These are phyloP conservation scores for Telenomus remus DNA, from an alignment of 1,140 invertebrate genomes.

Conservation along the genomic window DNA sequence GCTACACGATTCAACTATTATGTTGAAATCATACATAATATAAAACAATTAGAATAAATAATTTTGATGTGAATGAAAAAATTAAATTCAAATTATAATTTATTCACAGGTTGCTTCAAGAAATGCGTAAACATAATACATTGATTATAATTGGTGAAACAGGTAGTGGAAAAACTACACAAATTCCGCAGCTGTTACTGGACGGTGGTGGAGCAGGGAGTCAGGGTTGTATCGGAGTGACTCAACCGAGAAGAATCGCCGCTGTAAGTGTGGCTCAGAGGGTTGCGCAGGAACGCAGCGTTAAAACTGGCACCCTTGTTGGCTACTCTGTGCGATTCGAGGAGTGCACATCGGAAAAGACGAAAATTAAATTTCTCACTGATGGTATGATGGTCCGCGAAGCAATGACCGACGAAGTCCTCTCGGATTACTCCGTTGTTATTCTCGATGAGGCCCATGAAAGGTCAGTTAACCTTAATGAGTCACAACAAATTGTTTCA, in stretches of 20 bases:
- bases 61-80: not conserved
- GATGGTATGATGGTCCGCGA: conserved; percentile 97
- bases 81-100: no score
- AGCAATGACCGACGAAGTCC: conserved; percentile 83
- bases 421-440: conserved; percentile 87
- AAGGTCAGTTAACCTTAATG: conserved; percentile 37
- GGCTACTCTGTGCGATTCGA: conserved; percentile 97
- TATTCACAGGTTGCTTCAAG: conserved; percentile 75
- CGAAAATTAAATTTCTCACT: conserved; percentile 92
- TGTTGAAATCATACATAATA: no score
- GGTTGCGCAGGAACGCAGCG: conserved; percentile 87
- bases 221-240: conserved; percentile 83
- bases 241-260: conserved; percentile 93
- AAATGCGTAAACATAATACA: conserved; percentile 77
- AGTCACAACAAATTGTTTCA: no score
- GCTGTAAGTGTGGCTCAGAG: conserved; percentile 92
- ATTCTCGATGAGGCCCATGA: conserved; percentile 99
- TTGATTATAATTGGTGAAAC: conserved; percentile 92
- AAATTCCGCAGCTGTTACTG: conserved; percentile 85
- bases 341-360: conserved; percentile 84
- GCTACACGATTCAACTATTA: conserved; percentile 7
- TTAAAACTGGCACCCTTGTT: conserved; percentile 82
- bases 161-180: conserved; percentile 93
- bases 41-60: conserved; percentile 6
- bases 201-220: conserved; percentile 76